Percentiles rank a stretch among this genome's conserved stretches.
Conservation (phyloP, 2,797 vertebrate genomes). For the Tinamus major region DNA sequence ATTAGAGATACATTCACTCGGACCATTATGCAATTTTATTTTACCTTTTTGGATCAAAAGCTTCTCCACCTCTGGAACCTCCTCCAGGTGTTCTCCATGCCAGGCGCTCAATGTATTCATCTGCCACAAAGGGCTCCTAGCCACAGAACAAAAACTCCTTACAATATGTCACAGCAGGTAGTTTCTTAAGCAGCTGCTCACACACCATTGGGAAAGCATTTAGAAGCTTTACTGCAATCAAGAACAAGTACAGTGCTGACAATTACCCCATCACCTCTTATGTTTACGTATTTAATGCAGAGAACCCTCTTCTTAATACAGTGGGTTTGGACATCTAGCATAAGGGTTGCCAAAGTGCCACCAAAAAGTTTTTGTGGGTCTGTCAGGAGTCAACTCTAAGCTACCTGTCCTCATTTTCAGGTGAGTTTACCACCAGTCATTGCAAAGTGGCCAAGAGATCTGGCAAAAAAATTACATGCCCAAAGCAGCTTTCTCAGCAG, state of each 20-base stretch:
- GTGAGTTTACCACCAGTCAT: neutral
- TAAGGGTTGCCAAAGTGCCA: neutral
- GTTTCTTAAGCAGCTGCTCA: constrained; percentile 34
- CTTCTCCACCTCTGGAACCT: constrained; percentile 97
- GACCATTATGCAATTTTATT: constrained; percentile 17
- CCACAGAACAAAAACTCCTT: constrained; percentile 68
- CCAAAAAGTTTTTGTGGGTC: neutral
- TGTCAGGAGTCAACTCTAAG: neutral
- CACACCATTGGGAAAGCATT: neutral
- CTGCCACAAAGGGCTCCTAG: constrained; percentile 98
- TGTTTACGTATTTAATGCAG: neutral
- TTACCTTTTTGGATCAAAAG: constrained; percentile 98
- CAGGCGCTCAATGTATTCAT: constrained; percentile 98
- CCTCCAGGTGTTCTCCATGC: constrained; percentile 98
- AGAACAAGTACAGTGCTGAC: neutral
- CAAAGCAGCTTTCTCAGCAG: neutral
- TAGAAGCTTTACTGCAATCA: constrained; percentile 14
- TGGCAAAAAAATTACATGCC: accelerated
- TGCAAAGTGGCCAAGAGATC: neutral
- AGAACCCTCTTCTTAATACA: neutral
- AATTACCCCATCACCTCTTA: neutral
- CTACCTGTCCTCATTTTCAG: neutral
- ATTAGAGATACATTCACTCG: neutral
- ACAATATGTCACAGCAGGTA: constrained; percentile 28
- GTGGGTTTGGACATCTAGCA: neutral